Conservation (phyloP, 2,113 vertebrate species). For the Psettodes erumei region DNA sequence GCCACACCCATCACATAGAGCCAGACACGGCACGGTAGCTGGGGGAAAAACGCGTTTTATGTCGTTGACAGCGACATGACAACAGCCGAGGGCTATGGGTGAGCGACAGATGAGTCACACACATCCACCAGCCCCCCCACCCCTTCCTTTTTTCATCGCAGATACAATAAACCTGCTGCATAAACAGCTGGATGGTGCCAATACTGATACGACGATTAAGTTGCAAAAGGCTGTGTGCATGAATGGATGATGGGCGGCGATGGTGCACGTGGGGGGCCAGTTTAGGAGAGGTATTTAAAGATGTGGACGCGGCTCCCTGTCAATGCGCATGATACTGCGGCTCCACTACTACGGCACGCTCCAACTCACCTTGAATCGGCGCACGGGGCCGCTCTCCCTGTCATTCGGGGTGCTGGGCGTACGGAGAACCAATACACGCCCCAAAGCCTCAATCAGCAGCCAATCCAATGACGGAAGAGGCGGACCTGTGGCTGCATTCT, state of each 20-base stretch:
- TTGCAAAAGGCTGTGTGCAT: not conserved
- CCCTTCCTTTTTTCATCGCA: not conserved
- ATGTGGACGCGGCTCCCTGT: conserved; percentile 76
- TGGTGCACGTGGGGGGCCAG: conserved; percentile 69
- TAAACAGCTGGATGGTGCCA: not conserved
- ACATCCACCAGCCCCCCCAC: conserved; percentile 25
- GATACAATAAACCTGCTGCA: conserved; percentile 29
- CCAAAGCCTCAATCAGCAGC: conserved; percentile 53
- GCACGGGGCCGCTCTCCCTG: conserved; percentile 74
- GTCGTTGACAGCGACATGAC: conserved; percentile 65
- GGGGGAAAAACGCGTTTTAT: conserved; percentile 28
- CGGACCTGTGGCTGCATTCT: conserved; percentile 81
- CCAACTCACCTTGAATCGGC: conserved; percentile 95
- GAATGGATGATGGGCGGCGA: conserved; percentile 49
- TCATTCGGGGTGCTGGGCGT: conserved; percentile 74
- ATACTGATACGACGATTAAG: conserved; percentile 12
- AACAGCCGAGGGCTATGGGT: conserved; percentile 63
- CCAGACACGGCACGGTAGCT: conserved; percentile 44
- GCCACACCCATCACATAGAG: conserved; percentile 79
- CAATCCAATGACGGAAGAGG: conserved; percentile 75
- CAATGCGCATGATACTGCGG: conserved; percentile 99
- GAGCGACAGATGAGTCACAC: conserved; percentile 67
- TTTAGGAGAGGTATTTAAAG: conserved; percentile 68
- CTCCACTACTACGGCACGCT: conserved; percentile 88
- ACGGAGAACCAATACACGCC: conserved; percentile 84